Evolutionary conservation across 1,140 invertebrate species (phyloP).

Genomic region (Leptestheria dahalacensis): DNA sequence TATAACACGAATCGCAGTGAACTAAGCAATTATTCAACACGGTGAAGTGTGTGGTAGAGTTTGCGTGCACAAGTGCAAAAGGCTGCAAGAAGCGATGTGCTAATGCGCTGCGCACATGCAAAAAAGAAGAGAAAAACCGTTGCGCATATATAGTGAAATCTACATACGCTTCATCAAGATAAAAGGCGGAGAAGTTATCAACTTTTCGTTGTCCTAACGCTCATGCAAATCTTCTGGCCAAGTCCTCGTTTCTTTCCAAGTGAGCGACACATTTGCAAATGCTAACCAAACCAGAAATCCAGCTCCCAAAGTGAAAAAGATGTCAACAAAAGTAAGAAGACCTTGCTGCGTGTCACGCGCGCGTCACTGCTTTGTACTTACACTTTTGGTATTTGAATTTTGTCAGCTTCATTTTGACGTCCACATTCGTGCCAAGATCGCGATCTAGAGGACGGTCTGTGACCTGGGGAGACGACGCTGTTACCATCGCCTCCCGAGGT

Average conservation of each 20-base stretch:
- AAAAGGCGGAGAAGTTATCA: background rate
- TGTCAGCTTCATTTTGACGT: constrained; percentile 79
- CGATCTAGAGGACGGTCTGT: constrained; percentile 29
- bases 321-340: too few species aligned
- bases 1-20: too few species aligned
- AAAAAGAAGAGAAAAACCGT: constrained; percentile 1
- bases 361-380: constrained; percentile 61
- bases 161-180: background rate
- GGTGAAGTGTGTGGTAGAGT: background rate
- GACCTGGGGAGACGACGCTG: constrained; percentile 16
- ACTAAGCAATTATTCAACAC: background rate
- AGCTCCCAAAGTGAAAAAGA: too few species aligned
- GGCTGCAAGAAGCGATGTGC: background rate
- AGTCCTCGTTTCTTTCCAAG: background rate
- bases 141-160: background rate
- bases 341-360: too few species aligned
- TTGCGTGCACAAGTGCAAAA: background rate
- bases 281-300: too few species aligned
- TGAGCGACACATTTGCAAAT: background rate
- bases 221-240: background rate
- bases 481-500: constrained; percentile 20
- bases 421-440: constrained; percentile 84
- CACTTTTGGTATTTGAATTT: constrained; percentile 96
- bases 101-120: background rate
- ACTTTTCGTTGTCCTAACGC: background rate